Evolutionary conservation across 1,140 invertebrate genomes (phyloP), one percentile per base, ranked within the genome.

Genomic region (Argopecten irradians): DNA sequence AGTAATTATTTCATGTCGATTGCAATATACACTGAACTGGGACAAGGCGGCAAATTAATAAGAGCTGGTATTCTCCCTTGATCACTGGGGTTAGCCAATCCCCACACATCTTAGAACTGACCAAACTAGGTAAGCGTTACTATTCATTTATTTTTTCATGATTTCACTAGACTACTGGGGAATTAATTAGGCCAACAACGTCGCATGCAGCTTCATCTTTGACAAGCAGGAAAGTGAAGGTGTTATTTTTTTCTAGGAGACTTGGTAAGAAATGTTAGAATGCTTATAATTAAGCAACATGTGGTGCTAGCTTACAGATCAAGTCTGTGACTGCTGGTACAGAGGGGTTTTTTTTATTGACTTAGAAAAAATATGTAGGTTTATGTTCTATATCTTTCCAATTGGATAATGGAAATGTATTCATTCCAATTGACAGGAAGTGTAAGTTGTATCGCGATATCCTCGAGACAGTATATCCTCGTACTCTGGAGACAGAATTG

Each of bases 1-100:
- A 71, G 55, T 71, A 28, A 71, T 71, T 71, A 71, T 71, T 71
- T 71, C 55, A 71, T 71, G 55, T 71, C 55, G 55, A 71, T 71
- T 71, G 55, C 55, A 71, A 71, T 71, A 71, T 71, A 71, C 55
- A 71, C 55, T 28, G 55, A 71, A 71, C 55, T 71, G 55, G 55
- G 55, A 71, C 55, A 71, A 71, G 55, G 55, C 55, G 55, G 55
- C 55, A 71, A 71, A 71, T 71, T 71, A 71, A 71, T 71, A 71
- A 71, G 55, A 71, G 55, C 1, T 71, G n/a, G 55, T 71, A 71
- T 71, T 71, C 55, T 71, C 55, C 55, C 55, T 28, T 71, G 55
- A 71, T 71, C 55, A 71, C 55, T 71, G 55, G 28, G 55, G 55
- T 71, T 71, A 71, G 55, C 55, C 55, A 71, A 71, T 71, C 55